These are phyloP conservation scores for Muntiacus reevesi DNA, from an alignment of 2,113 vertebrate species.

Conservation along the genomic window DNA sequence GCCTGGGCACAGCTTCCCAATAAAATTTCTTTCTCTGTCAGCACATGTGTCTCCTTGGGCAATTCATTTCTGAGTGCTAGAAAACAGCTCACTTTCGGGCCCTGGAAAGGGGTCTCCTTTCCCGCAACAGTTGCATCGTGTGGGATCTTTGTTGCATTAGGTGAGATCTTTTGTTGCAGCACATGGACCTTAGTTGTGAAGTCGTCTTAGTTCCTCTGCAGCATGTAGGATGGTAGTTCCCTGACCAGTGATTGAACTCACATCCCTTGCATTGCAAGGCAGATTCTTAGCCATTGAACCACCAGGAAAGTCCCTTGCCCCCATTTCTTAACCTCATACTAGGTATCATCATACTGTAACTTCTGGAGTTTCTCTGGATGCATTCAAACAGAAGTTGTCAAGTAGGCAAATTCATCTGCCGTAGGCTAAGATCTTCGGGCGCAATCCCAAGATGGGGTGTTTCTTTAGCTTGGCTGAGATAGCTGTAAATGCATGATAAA, in stretches of 20 bases:
- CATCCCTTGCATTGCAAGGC: background rate
- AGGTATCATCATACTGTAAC: accelerated
- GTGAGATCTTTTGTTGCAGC: background rate
- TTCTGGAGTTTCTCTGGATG: background rate
- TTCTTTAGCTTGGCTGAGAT: background rate
- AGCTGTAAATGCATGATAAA: background rate
- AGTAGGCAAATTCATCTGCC: background rate
- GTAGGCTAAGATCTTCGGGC: background rate
- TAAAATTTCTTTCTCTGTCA: background rate
- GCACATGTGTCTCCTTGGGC: background rate
- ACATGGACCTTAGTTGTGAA: background rate
- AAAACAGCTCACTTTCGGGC: background rate
- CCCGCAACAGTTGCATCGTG: background rate
- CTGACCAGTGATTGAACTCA: background rate
- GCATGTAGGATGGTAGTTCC: background rate
- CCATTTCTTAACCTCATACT: background rate
- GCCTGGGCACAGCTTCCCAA: background rate
- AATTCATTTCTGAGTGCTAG: background rate
- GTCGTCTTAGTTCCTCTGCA: background rate
- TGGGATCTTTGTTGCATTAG: background rate
- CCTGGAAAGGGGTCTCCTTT: background rate
- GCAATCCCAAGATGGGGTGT: accelerated
- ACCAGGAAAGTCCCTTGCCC: background rate
- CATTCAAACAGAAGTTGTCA: background rate
- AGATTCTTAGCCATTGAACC: background rate